phyloP scores from a whole-genome alignment of 2,888 invertebrate species.

The Scaptomyza reducta region DNA sequence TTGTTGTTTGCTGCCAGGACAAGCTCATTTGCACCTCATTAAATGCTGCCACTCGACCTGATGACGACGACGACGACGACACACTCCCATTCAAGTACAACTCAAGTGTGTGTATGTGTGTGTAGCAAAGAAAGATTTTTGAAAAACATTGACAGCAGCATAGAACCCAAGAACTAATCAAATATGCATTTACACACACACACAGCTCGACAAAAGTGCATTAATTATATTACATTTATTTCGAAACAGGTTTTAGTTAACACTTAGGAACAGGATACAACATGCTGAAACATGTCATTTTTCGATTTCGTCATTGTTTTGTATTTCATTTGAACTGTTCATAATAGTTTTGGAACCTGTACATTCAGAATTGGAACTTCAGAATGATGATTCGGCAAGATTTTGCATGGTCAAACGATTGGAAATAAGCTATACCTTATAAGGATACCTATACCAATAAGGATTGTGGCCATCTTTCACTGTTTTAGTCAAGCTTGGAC shows the following conservation, averaged over 20 bases:
- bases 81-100: background rate
- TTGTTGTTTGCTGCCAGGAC: constrained; percentile 51
- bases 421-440: no score
- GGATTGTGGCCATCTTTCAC: no score
- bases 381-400: no score
- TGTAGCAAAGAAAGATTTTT: background rate
- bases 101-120: background rate
- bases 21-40: constrained; percentile 82
- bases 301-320: no score
- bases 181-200: constrained; percentile 31
- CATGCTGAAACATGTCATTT: no score
- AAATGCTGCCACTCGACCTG: constrained; percentile 78
- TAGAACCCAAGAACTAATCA: constrained; percentile 22
- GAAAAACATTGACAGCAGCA: constrained; percentile 6
- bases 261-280: background rate
- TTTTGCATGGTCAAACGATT: no score
- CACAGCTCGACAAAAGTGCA: no score
- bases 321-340: no score
- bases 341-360: no score
- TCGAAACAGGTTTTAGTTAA: background rate
- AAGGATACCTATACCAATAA: no score
- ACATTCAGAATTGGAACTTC: no score
- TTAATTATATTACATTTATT: background rate
- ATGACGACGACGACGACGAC: constrained; percentile 60
- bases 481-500: no score